Percentiles rank a stretch among this genome's conserved stretches.
phyloP scores from a whole-genome alignment of 2,797 vertebrate species.

The Xiphorhynchus erythropygius region DNA sequence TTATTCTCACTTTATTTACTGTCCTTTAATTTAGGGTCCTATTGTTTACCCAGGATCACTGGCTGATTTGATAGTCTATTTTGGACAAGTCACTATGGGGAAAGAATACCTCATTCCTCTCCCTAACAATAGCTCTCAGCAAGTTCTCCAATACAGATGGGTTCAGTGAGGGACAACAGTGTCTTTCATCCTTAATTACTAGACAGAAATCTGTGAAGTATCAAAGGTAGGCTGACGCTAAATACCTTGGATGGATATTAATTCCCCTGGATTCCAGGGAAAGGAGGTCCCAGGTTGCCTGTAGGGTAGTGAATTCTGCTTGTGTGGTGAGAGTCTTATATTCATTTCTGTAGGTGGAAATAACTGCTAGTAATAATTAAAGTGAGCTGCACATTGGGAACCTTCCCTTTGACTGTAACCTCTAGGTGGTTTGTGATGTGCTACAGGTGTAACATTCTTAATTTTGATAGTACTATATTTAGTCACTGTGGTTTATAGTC shows the following conservation, averaged over 20 bases:
- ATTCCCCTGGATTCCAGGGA: not conserved
- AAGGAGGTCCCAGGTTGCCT: not conserved
- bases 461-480: not conserved
- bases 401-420: not conserved
- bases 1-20: slow-evolving; percentile 24
- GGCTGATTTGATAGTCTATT: slow-evolving; percentile 9
- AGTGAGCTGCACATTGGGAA: not conserved
- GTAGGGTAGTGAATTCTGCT: not conserved
- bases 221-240: slow-evolving; percentile 16
- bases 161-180: not conserved
- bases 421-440: not conserved
- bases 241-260: not conserved
- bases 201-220: slow-evolving; percentile 11
- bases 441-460: not conserved
- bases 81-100: slow-evolving; percentile 21
- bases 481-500: not conserved
- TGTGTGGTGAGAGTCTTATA: not conserved
- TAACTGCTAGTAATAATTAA: not conserved
- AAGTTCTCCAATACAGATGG: not conserved
- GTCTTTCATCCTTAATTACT: slow-evolving; percentile 53
- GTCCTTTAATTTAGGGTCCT: slow-evolving; percentile 40
- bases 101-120: slow-evolving; percentile 26
- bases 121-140: slow-evolving; percentile 15
- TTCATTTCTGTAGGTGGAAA: not conserved
- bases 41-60: slow-evolving; percentile 15